Evolutionary conservation across 2,113 vertebrate genomes (phyloP).

Genomic region (Emberiza fucata): DNA sequence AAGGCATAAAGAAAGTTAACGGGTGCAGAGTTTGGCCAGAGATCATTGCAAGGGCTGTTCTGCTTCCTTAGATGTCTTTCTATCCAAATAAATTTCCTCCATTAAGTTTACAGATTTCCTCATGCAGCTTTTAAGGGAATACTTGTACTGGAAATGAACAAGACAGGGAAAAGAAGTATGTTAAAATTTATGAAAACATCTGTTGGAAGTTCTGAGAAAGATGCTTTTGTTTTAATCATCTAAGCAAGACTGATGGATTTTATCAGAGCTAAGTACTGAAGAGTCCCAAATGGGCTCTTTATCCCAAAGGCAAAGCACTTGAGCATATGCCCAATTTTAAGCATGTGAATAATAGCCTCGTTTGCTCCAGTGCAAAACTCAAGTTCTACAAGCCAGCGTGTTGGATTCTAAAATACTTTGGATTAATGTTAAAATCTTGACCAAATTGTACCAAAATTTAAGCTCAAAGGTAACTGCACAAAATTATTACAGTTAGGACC

Average conservation of each 20-base stretch:
- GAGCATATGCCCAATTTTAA: conserved; percentile 52
- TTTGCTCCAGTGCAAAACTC: background rate
- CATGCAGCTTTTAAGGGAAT: conserved; percentile 52
- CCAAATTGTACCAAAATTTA: background rate
- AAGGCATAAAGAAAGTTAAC: conserved; percentile 31
- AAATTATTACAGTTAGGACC: background rate
- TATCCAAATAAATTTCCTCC: conserved; percentile 52
- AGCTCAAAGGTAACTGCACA: rapidly evolving
- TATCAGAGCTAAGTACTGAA: conserved; percentile 31
- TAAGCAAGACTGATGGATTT: conserved; percentile 53
- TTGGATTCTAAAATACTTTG: background rate
- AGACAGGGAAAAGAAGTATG: conserved; percentile 28
- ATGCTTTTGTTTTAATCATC: conserved; percentile 61
- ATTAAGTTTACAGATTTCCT: conserved; percentile 47
- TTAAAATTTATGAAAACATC: conserved; percentile 63
- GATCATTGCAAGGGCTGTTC: conserved; percentile 10
- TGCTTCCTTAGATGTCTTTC: conserved; percentile 38
- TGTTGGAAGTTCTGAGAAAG: conserved; percentile 55
- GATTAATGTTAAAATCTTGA: background rate
- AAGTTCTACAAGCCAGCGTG: background rate
- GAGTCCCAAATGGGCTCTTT: conserved; percentile 46
- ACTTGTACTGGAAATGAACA: conserved; percentile 43
- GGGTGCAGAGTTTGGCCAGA: conserved; percentile 38
- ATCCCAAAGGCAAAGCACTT: conserved; percentile 40
- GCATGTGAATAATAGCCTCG: conserved; percentile 31